phyloP scores from a whole-genome alignment of 2,797 vertebrate genomes.

The Bucorvus abyssinicus region DNA sequence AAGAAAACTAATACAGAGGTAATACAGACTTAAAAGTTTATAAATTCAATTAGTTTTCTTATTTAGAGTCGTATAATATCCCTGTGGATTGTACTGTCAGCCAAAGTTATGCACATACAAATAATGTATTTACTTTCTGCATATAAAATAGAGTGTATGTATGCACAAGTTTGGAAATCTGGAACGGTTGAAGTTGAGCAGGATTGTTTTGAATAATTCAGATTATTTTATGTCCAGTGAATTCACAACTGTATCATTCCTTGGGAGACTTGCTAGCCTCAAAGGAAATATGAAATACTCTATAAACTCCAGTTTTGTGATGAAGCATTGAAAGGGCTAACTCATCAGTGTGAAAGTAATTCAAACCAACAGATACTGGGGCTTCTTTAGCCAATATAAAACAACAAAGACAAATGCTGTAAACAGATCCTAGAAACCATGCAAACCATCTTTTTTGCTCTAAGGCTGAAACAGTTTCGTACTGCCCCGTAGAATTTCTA shows the following conservation, averaged over 20 bases:
- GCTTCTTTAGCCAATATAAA: neutral
- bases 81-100: neutral
- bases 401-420: neutral
- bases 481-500: neutral
- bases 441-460: neutral
- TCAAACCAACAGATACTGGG: neutral
- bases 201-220: neutral
- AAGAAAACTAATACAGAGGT: neutral
- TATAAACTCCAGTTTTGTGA: neutral
- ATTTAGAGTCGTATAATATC: neutral
- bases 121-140: neutral
- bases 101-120: conserved; percentile 5
- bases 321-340: neutral
- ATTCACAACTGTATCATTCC: neutral
- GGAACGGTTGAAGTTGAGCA: neutral
- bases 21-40: neutral
- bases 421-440: neutral
- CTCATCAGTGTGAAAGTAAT: neutral
- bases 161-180: neutral
- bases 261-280: neutral
- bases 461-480: neutral
- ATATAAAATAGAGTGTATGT: neutral
- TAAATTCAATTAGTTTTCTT: neutral
- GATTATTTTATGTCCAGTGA: conserved; percentile 9
- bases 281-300: neutral